phyloP scores from a whole-genome alignment of 2,888 invertebrate species.

The Eupithecia pulchellata region DNA sequence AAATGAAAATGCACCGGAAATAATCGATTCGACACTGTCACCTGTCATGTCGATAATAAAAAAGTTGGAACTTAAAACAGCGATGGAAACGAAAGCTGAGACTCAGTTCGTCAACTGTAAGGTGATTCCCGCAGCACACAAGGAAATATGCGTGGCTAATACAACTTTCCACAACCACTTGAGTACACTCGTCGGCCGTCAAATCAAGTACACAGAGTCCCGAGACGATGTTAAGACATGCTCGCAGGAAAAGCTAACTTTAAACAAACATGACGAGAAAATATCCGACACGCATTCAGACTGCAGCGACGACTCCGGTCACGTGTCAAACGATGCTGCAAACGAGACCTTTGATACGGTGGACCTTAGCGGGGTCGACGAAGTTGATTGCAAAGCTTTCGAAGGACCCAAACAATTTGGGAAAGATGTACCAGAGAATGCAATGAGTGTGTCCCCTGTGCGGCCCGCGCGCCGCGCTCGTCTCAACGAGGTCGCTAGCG shows the following conservation, averaged over 20 bases:
- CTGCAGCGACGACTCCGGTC: constrained; percentile 92
- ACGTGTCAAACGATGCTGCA: constrained; percentile 92
- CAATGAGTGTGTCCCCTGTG: constrained; percentile 76
- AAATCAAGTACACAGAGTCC: constrained; percentile 77
- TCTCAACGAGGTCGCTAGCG: constrained; percentile 83
- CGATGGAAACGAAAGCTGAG: constrained; percentile 75
- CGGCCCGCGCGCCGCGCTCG: constrained; percentile 79
- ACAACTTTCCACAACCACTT: constrained; percentile 81
- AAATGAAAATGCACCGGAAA: constrained; percentile 68
- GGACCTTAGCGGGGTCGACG: constrained; percentile 68
- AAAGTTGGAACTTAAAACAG: constrained; percentile 80
- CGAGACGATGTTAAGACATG: constrained; percentile 74
- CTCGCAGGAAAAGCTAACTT: constrained; percentile 70
- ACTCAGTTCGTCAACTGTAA: constrained; percentile 77
- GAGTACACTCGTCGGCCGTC: constrained; percentile 83
- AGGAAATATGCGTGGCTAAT: constrained; percentile 79
- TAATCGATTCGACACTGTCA: constrained; percentile 73
- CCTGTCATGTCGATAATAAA: constrained; percentile 82
- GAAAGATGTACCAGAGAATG: constrained; percentile 72
- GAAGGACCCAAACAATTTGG: constrained; percentile 73
- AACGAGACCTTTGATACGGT: constrained; percentile 85
- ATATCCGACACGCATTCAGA: constrained; percentile 87
- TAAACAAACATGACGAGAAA: constrained; percentile 80
- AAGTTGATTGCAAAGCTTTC: constrained; percentile 74
- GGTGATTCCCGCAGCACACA: constrained; percentile 79